phyloP scores from a whole-genome alignment of 2,113 vertebrate genomes.

The Eudyptes chrysolophus region DNA sequence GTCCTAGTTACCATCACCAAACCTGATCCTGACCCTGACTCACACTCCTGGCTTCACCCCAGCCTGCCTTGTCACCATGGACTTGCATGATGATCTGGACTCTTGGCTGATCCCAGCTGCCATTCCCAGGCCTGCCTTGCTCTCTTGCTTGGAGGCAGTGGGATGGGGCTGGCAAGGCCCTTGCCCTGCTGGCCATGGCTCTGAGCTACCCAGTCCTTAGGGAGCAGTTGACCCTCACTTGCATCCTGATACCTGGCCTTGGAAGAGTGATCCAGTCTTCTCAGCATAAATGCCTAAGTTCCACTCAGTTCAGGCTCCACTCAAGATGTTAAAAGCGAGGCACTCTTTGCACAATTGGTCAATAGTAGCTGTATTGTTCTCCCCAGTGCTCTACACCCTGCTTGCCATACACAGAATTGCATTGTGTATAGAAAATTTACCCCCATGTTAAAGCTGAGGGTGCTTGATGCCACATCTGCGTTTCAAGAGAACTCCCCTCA shows the following conservation, averaged over 20 bases:
- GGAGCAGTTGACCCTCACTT: not conserved
- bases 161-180: not conserved
- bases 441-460: not conserved
- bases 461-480: not conserved
- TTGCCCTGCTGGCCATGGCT: not conserved
- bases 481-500: not conserved
- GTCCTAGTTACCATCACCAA: not conserved
- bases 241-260: not conserved
- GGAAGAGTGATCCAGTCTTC: not conserved
- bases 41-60: not conserved
- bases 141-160: not conserved
- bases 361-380: not conserved
- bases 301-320: not conserved
- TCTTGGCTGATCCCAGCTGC: not conserved
- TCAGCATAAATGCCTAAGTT: not conserved
- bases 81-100: not conserved
- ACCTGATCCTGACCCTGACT: not conserved
- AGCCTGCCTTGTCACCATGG: not conserved
- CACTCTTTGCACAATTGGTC: not conserved
- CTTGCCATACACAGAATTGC: not conserved
- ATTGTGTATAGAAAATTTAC: not conserved
- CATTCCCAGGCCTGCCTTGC: not conserved
- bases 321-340: rapidly evolving
- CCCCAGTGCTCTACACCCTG: not conserved
- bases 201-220: not conserved